These are phyloP conservation scores for Prunella strophiata DNA, from an alignment of 2,797 vertebrate species.

Conservation along the genomic window DNA sequence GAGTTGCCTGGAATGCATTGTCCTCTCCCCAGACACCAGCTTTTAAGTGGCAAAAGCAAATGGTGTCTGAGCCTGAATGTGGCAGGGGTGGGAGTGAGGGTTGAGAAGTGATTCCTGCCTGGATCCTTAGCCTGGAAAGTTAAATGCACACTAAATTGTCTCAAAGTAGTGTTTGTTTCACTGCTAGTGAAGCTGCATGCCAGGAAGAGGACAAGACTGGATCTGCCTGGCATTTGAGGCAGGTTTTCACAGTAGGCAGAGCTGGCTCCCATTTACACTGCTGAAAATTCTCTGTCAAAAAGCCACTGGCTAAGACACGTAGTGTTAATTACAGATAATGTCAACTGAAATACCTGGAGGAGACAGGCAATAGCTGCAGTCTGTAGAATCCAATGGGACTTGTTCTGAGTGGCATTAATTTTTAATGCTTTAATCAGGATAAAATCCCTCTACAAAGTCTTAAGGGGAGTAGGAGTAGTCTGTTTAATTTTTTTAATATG, in stretches of 20 bases:
- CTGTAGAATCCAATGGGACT: conserved; percentile 32
- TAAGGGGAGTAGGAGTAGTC: background rate
- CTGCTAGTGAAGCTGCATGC: background rate
- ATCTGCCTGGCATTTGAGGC: background rate
- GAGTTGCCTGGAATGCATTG: background rate
- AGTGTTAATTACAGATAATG: conserved; percentile 40
- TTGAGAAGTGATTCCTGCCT: background rate
- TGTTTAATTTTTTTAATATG: conserved; percentile 48
- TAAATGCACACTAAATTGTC: background rate
- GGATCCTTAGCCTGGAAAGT: background rate
- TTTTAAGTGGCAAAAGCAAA: background rate
- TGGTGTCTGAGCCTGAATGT: background rate
- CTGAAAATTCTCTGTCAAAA: conserved; percentile 10
- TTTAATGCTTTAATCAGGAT: conserved; percentile 58
- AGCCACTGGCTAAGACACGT: background rate
- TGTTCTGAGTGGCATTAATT: conserved; percentile 43
- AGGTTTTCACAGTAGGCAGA: background rate
- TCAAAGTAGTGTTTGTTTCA: background rate
- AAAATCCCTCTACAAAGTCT: conserved; percentile 42
- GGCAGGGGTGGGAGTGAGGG: background rate
- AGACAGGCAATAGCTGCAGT: conserved; percentile 2
- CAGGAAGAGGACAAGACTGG: background rate
- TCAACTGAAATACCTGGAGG: conserved; percentile 30
- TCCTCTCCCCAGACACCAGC: background rate
- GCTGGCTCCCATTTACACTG: background rate